A percentile compares a stretch with the other conserved stretches of the same genome.
Conservation (phyloP, 2,797 vertebrate species). For the Capromys pilorides region DNA sequence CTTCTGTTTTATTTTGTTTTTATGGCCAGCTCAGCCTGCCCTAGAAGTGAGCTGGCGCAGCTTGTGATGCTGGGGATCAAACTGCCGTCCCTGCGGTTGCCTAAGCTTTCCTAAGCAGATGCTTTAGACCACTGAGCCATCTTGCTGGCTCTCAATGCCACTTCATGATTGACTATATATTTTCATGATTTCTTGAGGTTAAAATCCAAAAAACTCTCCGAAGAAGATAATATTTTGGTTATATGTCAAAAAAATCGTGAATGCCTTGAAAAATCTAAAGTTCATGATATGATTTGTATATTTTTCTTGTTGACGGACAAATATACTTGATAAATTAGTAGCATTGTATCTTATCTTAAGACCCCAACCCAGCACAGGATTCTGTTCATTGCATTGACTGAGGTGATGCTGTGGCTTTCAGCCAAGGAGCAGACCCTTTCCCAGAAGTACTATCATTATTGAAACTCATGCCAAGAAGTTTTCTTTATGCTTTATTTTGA, state of each 20-base stretch:
- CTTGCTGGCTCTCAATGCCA: too few relatives aligned
- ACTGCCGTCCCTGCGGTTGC: too few relatives aligned
- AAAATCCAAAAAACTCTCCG: constrained; percentile 1
- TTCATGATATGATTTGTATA: not conserved
- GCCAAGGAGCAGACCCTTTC: constrained; percentile 44
- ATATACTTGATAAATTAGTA: not conserved
- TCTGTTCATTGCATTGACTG: not conserved
- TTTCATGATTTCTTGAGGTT: constrained; percentile 7
- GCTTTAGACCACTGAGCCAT: too few relatives aligned
- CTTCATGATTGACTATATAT: not conserved
- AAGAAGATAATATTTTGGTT: not conserved
- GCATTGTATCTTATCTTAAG: constrained; percentile 8
- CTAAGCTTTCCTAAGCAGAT: too few relatives aligned
- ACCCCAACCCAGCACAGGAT: not conserved
- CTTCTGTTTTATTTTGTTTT: too few relatives aligned
- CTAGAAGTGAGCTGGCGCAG: too few relatives aligned
- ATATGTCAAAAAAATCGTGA: not conserved
- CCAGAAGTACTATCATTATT: constrained; percentile 64
- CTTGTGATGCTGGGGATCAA: too few relatives aligned
- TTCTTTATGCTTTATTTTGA: constrained; percentile 56
- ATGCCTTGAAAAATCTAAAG: constrained; percentile 31
- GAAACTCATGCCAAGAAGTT: constrained; percentile 60
- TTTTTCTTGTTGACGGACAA: constrained; percentile 37
- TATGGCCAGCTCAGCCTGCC: too few relatives aligned
- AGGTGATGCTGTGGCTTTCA: constrained; percentile 4